These are phyloP conservation scores for Ormia ochracea DNA, from an alignment of 2,888 invertebrate genomes.

Conservation along the genomic window DNA sequence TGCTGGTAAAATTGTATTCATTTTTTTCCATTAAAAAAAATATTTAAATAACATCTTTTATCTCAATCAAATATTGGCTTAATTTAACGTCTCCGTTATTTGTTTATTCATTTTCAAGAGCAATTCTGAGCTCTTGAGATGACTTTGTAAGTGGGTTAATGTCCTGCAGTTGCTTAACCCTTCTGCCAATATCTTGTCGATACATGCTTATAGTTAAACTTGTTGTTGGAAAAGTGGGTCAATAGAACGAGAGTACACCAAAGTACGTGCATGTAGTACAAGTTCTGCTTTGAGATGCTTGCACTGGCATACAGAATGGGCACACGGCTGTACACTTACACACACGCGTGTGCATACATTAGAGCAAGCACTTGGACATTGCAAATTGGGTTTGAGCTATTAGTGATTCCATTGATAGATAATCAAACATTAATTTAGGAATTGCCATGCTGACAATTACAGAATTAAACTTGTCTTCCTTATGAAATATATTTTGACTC, in stretches of 20 bases:
- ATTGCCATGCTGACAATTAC: background rate
- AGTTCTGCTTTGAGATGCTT: slow-evolving; percentile 14
- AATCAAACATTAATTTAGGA: background rate
- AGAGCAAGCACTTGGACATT: background rate
- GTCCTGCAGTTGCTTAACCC: slow-evolving; percentile 55
- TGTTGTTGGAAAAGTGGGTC: slow-evolving; percentile 46
- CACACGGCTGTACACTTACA: background rate
- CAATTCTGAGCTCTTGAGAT: background rate
- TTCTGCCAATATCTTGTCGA: slow-evolving; percentile 46
- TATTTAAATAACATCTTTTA: slow-evolving; percentile 22
- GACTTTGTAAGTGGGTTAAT: slow-evolving; percentile 55
- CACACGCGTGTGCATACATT: background rate
- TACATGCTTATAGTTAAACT: slow-evolving; percentile 19
- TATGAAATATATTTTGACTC: too few relatives aligned
- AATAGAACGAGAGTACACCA: slow-evolving; percentile 8
- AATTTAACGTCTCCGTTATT: slow-evolving; percentile 36
- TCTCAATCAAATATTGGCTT: slow-evolving; percentile 23
- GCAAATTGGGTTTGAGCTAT: slow-evolving; percentile 15
- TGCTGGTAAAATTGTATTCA: background rate
- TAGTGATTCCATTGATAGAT: background rate
- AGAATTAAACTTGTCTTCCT: background rate
- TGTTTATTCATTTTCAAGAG: slow-evolving; percentile 16
- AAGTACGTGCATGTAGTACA: background rate
- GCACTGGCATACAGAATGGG: background rate
- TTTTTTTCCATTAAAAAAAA: background rate